Base-by-base conservation (phyloP, 92 coral and sea anemone species). In the Virgularia gustaviana region DNA sequence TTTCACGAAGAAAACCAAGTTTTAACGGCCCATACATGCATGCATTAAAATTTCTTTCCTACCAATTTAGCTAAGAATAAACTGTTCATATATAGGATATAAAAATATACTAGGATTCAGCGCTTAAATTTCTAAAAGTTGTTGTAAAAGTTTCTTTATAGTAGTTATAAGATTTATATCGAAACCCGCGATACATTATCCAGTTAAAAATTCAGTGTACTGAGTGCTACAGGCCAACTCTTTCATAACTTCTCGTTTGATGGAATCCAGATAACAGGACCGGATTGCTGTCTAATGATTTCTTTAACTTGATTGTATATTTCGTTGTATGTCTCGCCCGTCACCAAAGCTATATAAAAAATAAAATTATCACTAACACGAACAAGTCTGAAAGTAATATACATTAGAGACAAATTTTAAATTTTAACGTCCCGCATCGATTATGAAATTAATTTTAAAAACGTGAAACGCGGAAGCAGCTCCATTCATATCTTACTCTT, bases 211-310 rank as follows among this genome's bases (percentile, higher is more conserved):
- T n/a, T n/a, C n/a, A n/a, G 30, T 38, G 25, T 19, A 30, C 45
- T 12, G 5, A 22, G 15, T 9, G 3, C 31, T 52, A 52, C 58
- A 28, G 28, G 29, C 9, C 33, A 34, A 30, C 34, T 45, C 28
- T 43, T 61, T 67, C 71, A 91, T 36, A 91, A 87, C 49, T 89
- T 92, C 72, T 92, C 98, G 65, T 92, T 92, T 42, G 98, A 92
- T 9, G 98, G 97, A 60, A 92, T 89, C 98, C 98, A 92, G 65
- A 92, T 92, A 39, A 92, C 98, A 1, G 98, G 98, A 10, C 98
- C 98, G 13, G 96, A 89, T 76, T 92, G 98, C 72, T 92, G 96
- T 38, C 98, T 96, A 35, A 92, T 92, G 9, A 92, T 88, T 8
- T 92, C 98, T 80, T 92, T 92, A 35, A 63, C 75, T 78, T 78